A percentile compares a stretch with the other conserved stretches of the same genome.
Evolutionary conservation across 2,113 vertebrate species (phyloP).

Genomic region (Macheiramphus alcinus): DNA sequence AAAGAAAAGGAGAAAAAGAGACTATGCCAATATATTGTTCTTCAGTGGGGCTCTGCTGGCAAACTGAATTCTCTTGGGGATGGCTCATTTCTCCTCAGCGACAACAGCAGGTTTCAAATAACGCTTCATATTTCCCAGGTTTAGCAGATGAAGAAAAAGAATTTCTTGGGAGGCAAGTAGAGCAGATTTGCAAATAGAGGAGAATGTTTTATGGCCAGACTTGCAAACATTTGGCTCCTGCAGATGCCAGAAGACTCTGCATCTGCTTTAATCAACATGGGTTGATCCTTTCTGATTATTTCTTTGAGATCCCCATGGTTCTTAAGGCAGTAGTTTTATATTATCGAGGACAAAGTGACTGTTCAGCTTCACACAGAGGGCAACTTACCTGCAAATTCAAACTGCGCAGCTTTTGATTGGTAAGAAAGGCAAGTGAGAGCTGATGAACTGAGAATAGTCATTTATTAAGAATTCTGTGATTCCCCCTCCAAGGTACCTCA

Average conservation of each 20-base stretch:
- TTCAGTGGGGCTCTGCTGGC: background rate
- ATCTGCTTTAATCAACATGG: constrained; percentile 19
- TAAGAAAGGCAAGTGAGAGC: background rate
- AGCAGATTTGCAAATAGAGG: constrained; percentile 45
- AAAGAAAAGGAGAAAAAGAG: background rate
- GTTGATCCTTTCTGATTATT: constrained; percentile 8
- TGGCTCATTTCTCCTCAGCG: background rate
- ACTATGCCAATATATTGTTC: background rate
- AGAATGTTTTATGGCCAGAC: constrained; percentile 32
- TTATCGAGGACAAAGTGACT: background rate
- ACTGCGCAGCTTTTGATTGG: background rate
- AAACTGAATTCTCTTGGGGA: background rate
- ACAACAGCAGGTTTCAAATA: constrained; percentile 33
- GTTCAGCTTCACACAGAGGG: background rate
- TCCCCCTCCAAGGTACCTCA: background rate
- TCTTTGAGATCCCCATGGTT: background rate
- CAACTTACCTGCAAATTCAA: background rate
- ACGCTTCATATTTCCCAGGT: constrained; percentile 4
- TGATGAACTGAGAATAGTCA: background rate
- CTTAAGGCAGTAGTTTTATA: background rate
- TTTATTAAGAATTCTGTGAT: background rate
- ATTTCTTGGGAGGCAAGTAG: constrained; percentile 17
- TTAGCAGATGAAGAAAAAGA: constrained; percentile 27
- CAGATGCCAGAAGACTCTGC: constrained; percentile 5
- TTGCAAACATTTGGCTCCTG: constrained; percentile 25